Base-by-base conservation (phyloP, 2,888 invertebrate genomes). In the Anodontia alba region DNA sequence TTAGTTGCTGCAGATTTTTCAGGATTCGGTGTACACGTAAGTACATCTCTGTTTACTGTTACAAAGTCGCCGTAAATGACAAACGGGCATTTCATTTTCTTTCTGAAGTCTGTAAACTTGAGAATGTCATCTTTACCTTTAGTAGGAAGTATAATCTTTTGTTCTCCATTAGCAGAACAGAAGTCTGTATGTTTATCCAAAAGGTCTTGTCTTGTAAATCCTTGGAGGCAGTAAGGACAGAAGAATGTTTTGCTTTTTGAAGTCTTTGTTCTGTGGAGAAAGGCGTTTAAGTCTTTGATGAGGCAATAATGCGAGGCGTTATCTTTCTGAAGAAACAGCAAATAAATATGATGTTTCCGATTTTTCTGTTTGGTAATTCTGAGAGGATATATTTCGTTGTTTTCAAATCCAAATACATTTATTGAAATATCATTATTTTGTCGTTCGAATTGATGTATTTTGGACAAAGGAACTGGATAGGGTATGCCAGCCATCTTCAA, bases 61-160 rank as follows among this genome's bases (percentile, higher is more conserved):
- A 83, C 83, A 42, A 86, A 81, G 33, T 85, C 82, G 20, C 74
- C 78, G 33, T 77, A 81, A 23, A 84, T 81, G 8, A 70, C 73
- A 33, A 81, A 84, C 15, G 80, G 78, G 17, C 76, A 70, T 62
- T 72, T 71, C 20, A 80, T 42, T 17, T 57, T 54, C 67, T 81
- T 86, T 38, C 75, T 62, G 69, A 43, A 73, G 0, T 86, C 83
- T 42, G 72, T 83, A 33, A 81, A 86, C 29, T 73, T 29, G 20
- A 86, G 36, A 2, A 76, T 66, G 49, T 84, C 80, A 75, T 74
- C 73, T 23, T 79, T 51, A n/a, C 79, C 86, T 15, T 67, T 42
- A 57, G n/a, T 36, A 10, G 86, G 86, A 29, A 86, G 26, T 26
- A 76, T 66, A 33, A 83, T 67, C 70, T 75, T 83, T 62, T 62